Base-by-base conservation (phyloP, 2,113 vertebrate species). In the Turdus rufiventris region DNA sequence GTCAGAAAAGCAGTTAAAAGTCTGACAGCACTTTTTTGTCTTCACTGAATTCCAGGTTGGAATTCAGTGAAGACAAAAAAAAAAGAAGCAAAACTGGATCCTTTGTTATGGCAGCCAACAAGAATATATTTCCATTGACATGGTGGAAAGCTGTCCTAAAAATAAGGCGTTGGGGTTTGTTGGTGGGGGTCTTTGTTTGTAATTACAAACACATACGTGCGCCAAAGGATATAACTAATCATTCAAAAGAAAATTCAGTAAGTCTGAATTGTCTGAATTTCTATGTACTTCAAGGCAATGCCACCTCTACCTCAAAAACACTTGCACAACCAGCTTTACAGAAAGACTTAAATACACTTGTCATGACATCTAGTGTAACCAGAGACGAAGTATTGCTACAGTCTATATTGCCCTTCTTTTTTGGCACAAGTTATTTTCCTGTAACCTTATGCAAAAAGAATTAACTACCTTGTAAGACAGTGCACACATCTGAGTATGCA, bases 381-480 rank as follows among this genome's bases (percentile, higher is more conserved):
- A 38, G 14, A 91, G 54, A 34, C 7, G 3, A 62, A 50, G 36
- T n/a, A 60, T 1, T 43, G 24, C 38, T 56, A 42, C 45, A 45
- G 10, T 38, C 12, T n/a, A 16, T 7, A n/a, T 0, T n/a, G 21
- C 8, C 24, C 8, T n/a, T 33, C 18, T 47, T 40, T 53, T 45
- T 14, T 8, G 20, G 36, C 17, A 74, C 12, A 34, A 26, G 45
- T 90, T 25, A 40, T 42, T 66, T 47, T 88, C 34, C 71, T 53
- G 31, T 26, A 74, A 58, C 29, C 15, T 54, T 28, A 18, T 31
- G 18, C 23, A 3, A 63, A 40, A 47, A 68, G 20, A 70, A 24
- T 29, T 73, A 26, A 25, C 19, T 33, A 4, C n/a, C 36, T 12
- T 24, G 9, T 67, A 71, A 38, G 29, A 42, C 23, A 29, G 23